Percentiles rank a stretch among this genome's conserved stretches.
Conservation (phyloP, 1,140 invertebrate species). For the Zaprionus gabonicus region DNA sequence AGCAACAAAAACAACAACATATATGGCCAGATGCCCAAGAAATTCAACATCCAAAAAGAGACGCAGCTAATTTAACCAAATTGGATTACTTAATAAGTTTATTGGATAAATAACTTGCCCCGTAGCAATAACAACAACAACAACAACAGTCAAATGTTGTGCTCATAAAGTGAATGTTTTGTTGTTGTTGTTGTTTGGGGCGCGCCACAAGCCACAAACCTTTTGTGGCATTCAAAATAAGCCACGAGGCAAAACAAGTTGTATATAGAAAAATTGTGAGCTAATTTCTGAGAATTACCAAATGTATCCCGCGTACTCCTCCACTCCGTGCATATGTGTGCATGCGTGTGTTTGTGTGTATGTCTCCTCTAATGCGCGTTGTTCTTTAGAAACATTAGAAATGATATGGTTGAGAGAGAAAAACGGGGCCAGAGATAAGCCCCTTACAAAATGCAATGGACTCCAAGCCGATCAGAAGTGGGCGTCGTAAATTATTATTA, state of each 20-base stretch:
- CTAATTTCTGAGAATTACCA: constrained; percentile 78
- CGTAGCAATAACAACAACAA: constrained; percentile 51
- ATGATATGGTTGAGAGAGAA: constrained; percentile 59
- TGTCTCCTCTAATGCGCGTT: constrained; percentile 40
- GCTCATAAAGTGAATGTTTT: constrained; percentile 67
- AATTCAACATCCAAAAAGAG: constrained; percentile 40
- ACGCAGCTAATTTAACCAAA: constrained; percentile 82
- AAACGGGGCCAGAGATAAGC: constrained; percentile 50
- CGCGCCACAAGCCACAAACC: constrained; percentile 72
- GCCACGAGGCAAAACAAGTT: constrained; percentile 77
- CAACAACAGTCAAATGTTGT: constrained; percentile 51
- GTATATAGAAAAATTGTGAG: constrained; percentile 71
- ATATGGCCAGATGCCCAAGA: constrained; percentile 30
- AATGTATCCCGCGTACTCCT: constrained; percentile 22
- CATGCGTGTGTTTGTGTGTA: not conserved
- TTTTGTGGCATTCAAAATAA: constrained; percentile 75
- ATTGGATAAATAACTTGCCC: constrained; percentile 74
- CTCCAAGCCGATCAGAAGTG: constrained; percentile 29
- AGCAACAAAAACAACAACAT: constrained; percentile 18
- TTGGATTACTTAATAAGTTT: constrained; percentile 84
- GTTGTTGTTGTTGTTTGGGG: constrained; percentile 64
- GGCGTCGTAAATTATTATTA: constrained; percentile 66
- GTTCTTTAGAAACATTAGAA: constrained; percentile 71
- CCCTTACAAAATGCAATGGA: constrained; percentile 42
- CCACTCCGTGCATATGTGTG: not conserved